Conservation (phyloP, 2,113 vertebrate species). For the Mesembrinibis cayennensis region DNA sequence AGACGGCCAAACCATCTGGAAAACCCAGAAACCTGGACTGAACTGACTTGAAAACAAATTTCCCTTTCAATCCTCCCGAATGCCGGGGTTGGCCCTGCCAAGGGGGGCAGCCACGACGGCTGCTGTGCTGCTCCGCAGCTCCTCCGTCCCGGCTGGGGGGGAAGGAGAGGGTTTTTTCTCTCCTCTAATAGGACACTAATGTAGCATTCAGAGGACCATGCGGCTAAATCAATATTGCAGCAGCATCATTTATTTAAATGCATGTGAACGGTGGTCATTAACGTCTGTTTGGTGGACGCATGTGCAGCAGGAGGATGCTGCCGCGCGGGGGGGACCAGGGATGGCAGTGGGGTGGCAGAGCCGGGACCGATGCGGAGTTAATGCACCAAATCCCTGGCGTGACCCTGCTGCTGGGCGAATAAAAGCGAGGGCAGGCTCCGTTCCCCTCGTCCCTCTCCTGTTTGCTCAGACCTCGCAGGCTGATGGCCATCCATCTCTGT, state of each 20-base stretch:
- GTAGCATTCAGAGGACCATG: fast-evolving
- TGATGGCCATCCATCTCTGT: neutral
- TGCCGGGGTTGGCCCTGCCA: fast-evolving
- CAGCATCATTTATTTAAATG: neutral
- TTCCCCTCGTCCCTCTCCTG: neutral
- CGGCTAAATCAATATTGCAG: neutral
- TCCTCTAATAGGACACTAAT: fast-evolving
- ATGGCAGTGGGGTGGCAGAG: neutral
- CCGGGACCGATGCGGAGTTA: fast-evolving
- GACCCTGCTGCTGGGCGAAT: neutral
- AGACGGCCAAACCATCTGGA: conserved; percentile 38
- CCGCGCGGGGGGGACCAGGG: fast-evolving
- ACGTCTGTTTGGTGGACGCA: fast-evolving
- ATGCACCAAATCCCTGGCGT: fast-evolving
- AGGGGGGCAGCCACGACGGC: neutral
- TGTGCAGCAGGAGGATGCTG: neutral
- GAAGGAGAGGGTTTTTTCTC: neutral
- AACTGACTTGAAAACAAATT: neutral
- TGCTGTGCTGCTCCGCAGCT: neutral
- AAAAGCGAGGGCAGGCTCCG: neutral
- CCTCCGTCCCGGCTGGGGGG: fast-evolving
- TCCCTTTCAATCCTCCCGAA: neutral
- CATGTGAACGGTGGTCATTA: fast-evolving
- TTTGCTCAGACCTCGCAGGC: neutral
- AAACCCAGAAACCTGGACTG: neutral